These are phyloP conservation scores for Diaprepes abbreviatus DNA, from an alignment of 2,888 invertebrate genomes.

Conservation along the genomic window DNA sequence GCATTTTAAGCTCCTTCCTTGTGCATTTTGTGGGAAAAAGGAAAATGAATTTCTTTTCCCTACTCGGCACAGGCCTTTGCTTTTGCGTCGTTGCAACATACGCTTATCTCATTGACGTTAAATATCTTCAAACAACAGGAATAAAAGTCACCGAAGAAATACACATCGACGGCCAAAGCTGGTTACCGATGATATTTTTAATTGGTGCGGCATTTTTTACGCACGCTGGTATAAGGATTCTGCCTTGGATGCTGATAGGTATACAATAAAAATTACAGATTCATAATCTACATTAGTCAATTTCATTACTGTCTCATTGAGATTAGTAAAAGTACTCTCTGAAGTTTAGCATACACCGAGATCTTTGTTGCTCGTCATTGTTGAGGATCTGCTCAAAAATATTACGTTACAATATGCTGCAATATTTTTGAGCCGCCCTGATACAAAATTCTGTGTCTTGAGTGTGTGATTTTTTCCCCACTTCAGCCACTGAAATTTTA, in stretches of 20 bases:
- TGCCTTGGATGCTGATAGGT: conserved; percentile 86
- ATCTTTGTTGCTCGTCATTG: too few species aligned
- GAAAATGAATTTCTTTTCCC: conserved; percentile 76
- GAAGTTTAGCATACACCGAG: too few species aligned
- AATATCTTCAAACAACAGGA: conserved; percentile 49
- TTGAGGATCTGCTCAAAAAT: too few species aligned
- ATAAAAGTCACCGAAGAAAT: not conserved
- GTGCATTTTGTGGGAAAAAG: conserved; percentile 84
- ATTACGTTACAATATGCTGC: too few species aligned
- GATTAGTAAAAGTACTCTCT: too few species aligned
- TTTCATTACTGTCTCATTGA: too few species aligned
- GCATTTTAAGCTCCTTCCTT: conserved; percentile 75
- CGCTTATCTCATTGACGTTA: conserved; percentile 63
- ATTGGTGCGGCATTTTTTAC: conserved; percentile 78
- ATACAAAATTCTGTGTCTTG: too few species aligned
- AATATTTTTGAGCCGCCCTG: too few species aligned
- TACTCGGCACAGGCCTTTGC: conserved; percentile 75
- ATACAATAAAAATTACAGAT: too few species aligned
- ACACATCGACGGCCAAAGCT: conserved; percentile 59
- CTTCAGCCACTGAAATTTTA: too few species aligned
- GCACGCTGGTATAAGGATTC: conserved; percentile 77
- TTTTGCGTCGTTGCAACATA: conserved; percentile 75
- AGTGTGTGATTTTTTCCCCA: too few species aligned
- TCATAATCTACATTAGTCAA: too few species aligned
- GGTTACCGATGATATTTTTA: conserved; percentile 79